phyloP scores from a whole-genome alignment of 2,888 invertebrate genomes.

The Cephus spinipes region DNA sequence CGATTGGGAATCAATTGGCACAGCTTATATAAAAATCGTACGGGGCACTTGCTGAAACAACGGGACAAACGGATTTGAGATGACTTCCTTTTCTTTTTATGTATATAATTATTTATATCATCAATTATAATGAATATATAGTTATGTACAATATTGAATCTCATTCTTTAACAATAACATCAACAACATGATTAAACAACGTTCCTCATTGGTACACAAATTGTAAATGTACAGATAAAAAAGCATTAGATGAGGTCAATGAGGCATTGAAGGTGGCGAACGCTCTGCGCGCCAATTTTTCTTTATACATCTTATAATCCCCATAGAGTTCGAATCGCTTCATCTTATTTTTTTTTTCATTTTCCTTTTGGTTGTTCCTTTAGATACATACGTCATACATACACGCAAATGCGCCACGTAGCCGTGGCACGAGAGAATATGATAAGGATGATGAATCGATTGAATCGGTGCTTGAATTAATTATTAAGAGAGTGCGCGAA shows the following conservation, averaged over 20 bases:
- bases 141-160: slow-evolving; percentile 83
- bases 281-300: slow-evolving; percentile 57
- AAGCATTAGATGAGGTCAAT: slow-evolving; percentile 67
- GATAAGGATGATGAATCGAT: slow-evolving; percentile 52
- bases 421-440: slow-evolving; percentile 26
- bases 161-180: slow-evolving; percentile 82
- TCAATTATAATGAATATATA: slow-evolving; percentile 80
- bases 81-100: slow-evolving; percentile 12
- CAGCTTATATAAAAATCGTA: slow-evolving; percentile 29
- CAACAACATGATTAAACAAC: slow-evolving; percentile 76
- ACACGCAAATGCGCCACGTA: slow-evolving; percentile 41
- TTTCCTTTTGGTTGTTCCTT: slow-evolving; percentile 36
- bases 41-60: slow-evolving; percentile 33
- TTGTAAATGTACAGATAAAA: slow-evolving; percentile 68
- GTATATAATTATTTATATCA: slow-evolving; percentile 60
- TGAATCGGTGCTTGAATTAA: slow-evolving; percentile 63
- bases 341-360: slow-evolving; percentile 18
- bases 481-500: slow-evolving; percentile 62
- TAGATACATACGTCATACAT: slow-evolving; percentile 56
- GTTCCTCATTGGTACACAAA: slow-evolving; percentile 67
- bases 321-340: slow-evolving; percentile 12
- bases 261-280: slow-evolving; percentile 65
- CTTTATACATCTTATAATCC: slow-evolving; percentile 37
- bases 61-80: slow-evolving; percentile 30
- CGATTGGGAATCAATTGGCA: slow-evolving; percentile 10